Conservation (phyloP, 2,888 invertebrate genomes). For the Cataglyphis rosenhaueri region DNA sequence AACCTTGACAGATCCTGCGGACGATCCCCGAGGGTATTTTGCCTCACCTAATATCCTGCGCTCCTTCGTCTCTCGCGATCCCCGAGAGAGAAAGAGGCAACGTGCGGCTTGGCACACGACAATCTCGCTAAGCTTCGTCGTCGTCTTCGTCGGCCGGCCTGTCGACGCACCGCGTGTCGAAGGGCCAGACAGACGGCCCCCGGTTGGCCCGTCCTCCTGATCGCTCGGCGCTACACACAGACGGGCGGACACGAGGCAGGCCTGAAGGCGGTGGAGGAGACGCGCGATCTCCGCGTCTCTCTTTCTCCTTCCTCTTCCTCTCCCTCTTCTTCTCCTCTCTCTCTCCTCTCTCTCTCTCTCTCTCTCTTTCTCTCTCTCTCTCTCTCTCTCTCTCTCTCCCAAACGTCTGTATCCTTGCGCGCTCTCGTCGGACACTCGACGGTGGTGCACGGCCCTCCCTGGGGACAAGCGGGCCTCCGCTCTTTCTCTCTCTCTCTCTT, state of each 20-base stretch:
- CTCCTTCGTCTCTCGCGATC: background rate
- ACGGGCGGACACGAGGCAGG: constrained; percentile 61
- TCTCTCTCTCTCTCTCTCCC: background rate
- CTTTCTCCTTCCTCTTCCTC: constrained; percentile 26
- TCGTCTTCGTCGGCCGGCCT: constrained; percentile 62
- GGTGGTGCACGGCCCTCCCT: constrained; percentile 41
- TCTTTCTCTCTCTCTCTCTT: too few relatives aligned
- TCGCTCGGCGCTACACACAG: constrained; percentile 65
- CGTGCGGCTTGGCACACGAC: constrained; percentile 45
- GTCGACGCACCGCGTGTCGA: constrained; percentile 73
- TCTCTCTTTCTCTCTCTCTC: background rate
- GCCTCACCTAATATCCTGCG: background rate
- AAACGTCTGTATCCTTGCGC: constrained; percentile 76
- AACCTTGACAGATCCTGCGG: constrained; percentile 18
- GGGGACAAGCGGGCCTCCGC: constrained; percentile 32
- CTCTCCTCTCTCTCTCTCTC: constrained; percentile 24
- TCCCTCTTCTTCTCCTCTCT: constrained; percentile 27
- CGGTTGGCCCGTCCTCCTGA: constrained; percentile 72
- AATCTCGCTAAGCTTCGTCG: constrained; percentile 52
- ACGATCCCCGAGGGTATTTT: constrained; percentile 15
- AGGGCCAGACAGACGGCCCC: constrained; percentile 75
- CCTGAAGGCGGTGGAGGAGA: constrained; percentile 66
- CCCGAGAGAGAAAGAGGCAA: constrained; percentile 30
- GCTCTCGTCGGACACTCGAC: constrained; percentile 51
- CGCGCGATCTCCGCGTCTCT: constrained; percentile 18